Evolutionary conservation across 2,113 vertebrate species (phyloP), one percentile per base, ranked within the genome.

Genomic region (Osmerus eperlanus): DNA sequence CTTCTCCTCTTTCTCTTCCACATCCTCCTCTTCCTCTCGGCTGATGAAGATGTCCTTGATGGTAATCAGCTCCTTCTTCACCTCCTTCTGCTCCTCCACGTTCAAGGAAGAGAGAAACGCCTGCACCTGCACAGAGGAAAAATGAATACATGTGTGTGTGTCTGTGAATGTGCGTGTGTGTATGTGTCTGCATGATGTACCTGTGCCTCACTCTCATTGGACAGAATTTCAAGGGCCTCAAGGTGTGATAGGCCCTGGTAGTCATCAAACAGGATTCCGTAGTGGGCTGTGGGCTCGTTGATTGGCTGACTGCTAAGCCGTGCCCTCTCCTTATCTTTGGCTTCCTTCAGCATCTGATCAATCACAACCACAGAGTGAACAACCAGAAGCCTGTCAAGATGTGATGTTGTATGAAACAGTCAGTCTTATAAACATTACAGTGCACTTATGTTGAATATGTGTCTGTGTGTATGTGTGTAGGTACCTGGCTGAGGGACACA

Each of bases 181-280:
- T 41, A 18, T 13, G 67, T 47, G 64, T 59, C 15, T 9, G 15
- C 5, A 12, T 51, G 14, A 55, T 3, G 78, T 89, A 98, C 97
- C 95, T 96, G 94, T 72, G 73, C 89, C 87, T 99, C 97, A 3
- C 97, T 99, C 89, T 98, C 96, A 78, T 96, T 96, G 83, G 97
- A 98, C 78, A 99, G 91, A 75, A 99, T 98, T 93, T 99, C 97
- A 87, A 99, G 91, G 73, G 97, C 97, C 90, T 99, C 97, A 4
- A 99, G 93, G 86, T 99, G 97, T 53, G 97, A 96, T 86, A 99
- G 83, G 65, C 97, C 97, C 81, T 99, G 97, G 84, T 95, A 99
- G 75, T 99, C 96, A 83, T 99, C 97, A 85, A 99, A 99, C 58
- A 99, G 95, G 80, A 97, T 88, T 58, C 96, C 94, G 1, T 96